Evolutionary conservation across 23 tunicate genomes (phyloP).

Genomic region (Corella eumyota): DNA sequence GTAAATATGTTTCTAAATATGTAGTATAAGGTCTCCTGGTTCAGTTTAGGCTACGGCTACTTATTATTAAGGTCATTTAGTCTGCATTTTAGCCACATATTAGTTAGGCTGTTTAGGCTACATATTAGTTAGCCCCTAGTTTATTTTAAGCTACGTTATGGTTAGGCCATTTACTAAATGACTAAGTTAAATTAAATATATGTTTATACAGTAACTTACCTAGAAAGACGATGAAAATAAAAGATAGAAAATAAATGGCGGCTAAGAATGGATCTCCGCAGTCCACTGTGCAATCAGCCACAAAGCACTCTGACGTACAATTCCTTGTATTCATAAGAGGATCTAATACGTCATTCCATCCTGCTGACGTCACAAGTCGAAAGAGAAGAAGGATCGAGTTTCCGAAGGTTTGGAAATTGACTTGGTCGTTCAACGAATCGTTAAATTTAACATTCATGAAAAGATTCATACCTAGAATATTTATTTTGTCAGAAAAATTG

Average conservation of each 20-base stretch:
- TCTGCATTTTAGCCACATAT: no score
- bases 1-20: not conserved
- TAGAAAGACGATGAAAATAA: constrained; percentile 72
- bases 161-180: no score
- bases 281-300: constrained; percentile 5
- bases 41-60: not conserved
- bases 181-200: no score
- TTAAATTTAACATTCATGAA: constrained; percentile 65
- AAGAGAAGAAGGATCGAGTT: constrained; percentile 71
- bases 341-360: constrained; percentile 97
- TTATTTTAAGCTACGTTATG: no score
- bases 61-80: not conserved
- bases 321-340: constrained; percentile 69
- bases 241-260: constrained; percentile 56
- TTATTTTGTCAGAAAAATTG: not conserved
- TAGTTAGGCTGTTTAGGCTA: no score
- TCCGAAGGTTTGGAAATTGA: constrained; percentile 77
- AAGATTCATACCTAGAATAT: constrained; percentile 63
- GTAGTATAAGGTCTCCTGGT: not conserved
- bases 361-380: constrained; percentile 85
- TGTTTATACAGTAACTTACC: no score
- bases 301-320: constrained; percentile 19
- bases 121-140: no score
- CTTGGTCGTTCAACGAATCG: constrained; percentile 84
- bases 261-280: constrained; percentile 69